Percentiles rank a stretch among this genome's conserved stretches.
Conservation (phyloP, 2,113 vertebrate species). For the Sialia sialis region DNA sequence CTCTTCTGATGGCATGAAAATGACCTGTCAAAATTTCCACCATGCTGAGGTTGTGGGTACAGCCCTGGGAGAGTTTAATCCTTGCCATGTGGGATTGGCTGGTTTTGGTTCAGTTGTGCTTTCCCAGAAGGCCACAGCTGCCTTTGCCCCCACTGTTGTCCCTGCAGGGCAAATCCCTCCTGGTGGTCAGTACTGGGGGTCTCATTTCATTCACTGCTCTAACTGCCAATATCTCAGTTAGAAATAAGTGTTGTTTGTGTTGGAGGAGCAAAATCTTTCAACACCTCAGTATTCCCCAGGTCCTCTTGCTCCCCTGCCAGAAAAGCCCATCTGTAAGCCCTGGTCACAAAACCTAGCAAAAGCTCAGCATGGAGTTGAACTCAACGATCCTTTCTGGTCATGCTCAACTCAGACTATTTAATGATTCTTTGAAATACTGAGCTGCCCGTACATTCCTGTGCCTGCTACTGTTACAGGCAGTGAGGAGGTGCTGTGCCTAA, state of each 20-base stretch:
- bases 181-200: too few species aligned
- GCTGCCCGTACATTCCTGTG: rapidly evolving
- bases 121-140: background rate
- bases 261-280: background rate
- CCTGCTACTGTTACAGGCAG: background rate
- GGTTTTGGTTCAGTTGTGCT: background rate
- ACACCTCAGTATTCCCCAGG: background rate
- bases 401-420: background rate
- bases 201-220: background rate
- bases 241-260: background rate
- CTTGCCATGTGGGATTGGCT: rapidly evolving
- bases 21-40: background rate
- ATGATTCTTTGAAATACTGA: background rate
- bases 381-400: rapidly evolving
- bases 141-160: background rate
- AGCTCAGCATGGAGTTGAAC: rapidly evolving
- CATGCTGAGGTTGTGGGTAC: rapidly evolving
- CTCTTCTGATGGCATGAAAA: background rate
- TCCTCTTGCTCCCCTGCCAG: rapidly evolving
- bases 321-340: background rate
- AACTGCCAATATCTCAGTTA: background rate
- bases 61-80: background rate
- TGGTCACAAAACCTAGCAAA: too few species aligned
- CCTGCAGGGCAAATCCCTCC: background rate
- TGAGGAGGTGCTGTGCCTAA: background rate